These are phyloP conservation scores for Aegotheles bennettii DNA, from an alignment of 2,113 vertebrate genomes.

Conservation along the genomic window DNA sequence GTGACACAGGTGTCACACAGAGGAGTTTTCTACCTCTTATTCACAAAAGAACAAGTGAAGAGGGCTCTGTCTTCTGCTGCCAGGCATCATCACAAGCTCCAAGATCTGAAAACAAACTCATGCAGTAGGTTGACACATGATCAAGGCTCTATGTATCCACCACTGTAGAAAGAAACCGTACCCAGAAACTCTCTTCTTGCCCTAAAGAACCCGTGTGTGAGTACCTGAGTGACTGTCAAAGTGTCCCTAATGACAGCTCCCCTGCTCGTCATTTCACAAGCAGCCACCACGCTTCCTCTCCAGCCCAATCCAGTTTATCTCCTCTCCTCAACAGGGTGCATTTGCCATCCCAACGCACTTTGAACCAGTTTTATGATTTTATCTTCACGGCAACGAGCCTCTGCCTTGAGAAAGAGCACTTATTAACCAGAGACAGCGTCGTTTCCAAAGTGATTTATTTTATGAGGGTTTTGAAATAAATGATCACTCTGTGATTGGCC, in stretches of 20 bases:
- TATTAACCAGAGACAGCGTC: conserved; percentile 34
- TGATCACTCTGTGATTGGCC: conserved; percentile 45
- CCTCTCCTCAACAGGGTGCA: not conserved
- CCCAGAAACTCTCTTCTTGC: not conserved
- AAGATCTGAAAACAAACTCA: not conserved
- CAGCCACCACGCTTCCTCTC: not conserved
- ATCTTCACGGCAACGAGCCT: conserved; percentile 41
- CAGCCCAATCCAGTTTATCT: conserved; percentile 33
- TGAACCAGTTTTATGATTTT: conserved; percentile 48
- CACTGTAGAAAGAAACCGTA: not conserved
- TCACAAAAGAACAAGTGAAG: not conserved
- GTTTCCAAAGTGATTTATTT: conserved; percentile 41
- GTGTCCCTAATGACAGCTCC: not conserved
- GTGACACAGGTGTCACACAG: not conserved
- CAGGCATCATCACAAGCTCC: not conserved
- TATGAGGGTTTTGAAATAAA: conserved; percentile 55
- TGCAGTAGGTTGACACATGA: not conserved
- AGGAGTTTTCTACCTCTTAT: not conserved
- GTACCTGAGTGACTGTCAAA: not conserved
- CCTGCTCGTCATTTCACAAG: conserved; percentile 9
- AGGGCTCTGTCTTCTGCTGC: not conserved
- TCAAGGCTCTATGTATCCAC: not conserved
- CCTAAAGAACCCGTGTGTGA: not conserved
- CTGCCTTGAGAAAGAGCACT: conserved; percentile 49
- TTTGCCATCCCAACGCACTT: conserved; percentile 27